These are phyloP conservation scores for Saccopteryx bilineata DNA, from an alignment of 2,113 vertebrate species.

Conservation along the genomic window DNA sequence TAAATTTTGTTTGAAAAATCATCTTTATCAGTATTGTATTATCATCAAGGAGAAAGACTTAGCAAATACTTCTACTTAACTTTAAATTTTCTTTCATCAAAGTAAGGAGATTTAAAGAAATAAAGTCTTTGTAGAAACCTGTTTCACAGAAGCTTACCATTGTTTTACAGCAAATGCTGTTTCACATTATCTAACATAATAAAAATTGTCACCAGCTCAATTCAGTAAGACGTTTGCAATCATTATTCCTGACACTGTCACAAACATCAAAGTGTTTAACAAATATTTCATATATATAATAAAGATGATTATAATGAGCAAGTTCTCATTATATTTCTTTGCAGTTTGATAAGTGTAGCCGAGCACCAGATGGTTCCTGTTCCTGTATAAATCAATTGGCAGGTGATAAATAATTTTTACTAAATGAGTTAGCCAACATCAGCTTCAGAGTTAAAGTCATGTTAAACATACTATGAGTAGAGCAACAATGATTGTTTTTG, in stretches of 20 bases:
- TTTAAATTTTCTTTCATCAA: constrained; percentile 42
- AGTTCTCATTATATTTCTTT: constrained; percentile 44
- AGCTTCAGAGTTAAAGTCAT: neutral
- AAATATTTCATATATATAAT: constrained; percentile 62
- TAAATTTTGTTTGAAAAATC: constrained; percentile 57
- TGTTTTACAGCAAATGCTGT: constrained; percentile 15
- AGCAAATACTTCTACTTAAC: neutral
- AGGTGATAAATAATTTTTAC: constrained; percentile 43
- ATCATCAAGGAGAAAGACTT: constrained; percentile 34
- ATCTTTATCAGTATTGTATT: neutral
- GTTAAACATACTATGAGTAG: neutral
- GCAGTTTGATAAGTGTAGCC: neutral
- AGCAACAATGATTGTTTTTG: constrained; percentile 43
- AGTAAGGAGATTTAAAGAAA: neutral
- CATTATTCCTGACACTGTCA: constrained; percentile 28
- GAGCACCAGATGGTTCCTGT: neutral
- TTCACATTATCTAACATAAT: neutral
- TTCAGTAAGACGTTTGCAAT: constrained; percentile 10
- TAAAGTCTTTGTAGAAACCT: neutral
- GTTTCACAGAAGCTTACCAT: constrained; percentile 28
- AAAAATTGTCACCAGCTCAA: constrained; percentile 4
- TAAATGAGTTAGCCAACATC: constrained; percentile 16
- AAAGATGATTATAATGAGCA: constrained; percentile 1
- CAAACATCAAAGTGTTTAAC: constrained; percentile 7
- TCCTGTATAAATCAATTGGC: constrained; percentile 10